Base-by-base conservation (phyloP, 2,113 vertebrate species). In the Cephalopholis sonnerati region DNA sequence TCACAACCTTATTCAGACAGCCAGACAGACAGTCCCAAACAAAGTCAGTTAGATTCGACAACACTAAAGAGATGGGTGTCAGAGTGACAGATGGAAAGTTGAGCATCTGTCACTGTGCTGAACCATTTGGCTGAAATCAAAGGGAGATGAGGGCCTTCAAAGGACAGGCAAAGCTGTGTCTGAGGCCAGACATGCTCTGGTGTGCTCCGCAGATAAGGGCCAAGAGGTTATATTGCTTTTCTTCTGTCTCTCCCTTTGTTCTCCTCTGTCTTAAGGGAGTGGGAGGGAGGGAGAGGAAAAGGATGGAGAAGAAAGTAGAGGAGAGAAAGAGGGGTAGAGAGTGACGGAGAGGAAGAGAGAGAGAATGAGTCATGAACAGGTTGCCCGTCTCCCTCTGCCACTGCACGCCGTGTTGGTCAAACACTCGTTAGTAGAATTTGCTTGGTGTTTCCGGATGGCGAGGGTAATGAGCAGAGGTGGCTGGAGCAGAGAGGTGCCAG, bases 211-310 rank as follows among this genome's bases (percentile, higher is more conserved):
- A 87, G 83, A 90, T 86, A 75, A 86, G 89, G 87, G 85, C 73
- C 86, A 82, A 86, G 82, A 89, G 93, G 93, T 93, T 91, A 92
- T 87, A 90, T 90, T 93, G 81, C 89, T 91, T 92, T 87, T 83
- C 87, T 87, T 90, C 83, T 46, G 50, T 71, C 83, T 84, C 54
- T 87, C 41, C 72, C 87, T 93, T 92, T 93, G 91, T 93, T 92
- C 89, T 91, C 72, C 72, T 75, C 69, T 50, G 83, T 87, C 87
- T 88, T 88, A 73, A 84, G 73, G 81, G 73, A 90, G 75, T 51
- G 50, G 54, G 71, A 75, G 46, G 50, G 29, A 74, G 65, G 27
- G 25, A 27, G 20, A 61, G 36, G 27, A 72, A 54, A 69, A 74
- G 69, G 13, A 63, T 3, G 13, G 55, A 51, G 22, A 54, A 24